Base-by-base conservation (phyloP, 2,113 vertebrate species). In the Heterocephalus glaber region DNA sequence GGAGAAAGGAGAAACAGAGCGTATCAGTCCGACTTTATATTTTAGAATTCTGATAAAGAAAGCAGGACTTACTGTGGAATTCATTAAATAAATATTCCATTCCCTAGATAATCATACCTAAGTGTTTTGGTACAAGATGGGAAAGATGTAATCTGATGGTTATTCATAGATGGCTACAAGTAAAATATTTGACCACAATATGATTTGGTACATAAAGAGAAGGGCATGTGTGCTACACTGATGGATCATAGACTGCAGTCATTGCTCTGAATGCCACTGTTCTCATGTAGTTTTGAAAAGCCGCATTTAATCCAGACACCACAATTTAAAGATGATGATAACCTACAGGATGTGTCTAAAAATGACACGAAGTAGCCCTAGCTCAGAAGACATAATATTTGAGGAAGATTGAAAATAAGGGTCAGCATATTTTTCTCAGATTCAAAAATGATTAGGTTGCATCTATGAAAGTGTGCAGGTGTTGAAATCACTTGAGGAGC, bases 1-100 rank as follows among this genome's bases (percentile, higher is more conserved):
- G 86, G 79, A 85, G 44, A 79, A 89, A 44, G 44, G 35, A 87
- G 92, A 95, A 97, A 72, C 14, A 44, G 84, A 87, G 70, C 65
- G 77, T 81, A 97, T 90, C 90, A 90, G 77, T 77, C 54, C 47
- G 44, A 70, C 56, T 94, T 95, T 87, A 38, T 87, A 74, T 94
- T 93, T 96, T 44, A 93, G 88, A 92, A 52, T 92, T 95, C 96
- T 87, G 54, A 94, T 91, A 96, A 95, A 96, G 92, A 97, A 95
- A 97, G 89, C 68, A 93, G 76, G 44, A 83, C 80, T 92, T 72
- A 90, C 66, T 92, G 86, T 95, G 84, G 90, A 96, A 96, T 97
- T 92, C 52, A 85, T 96, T 96, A 92, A 90, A 87, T 96, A 96
- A 97, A 96, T 93, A 96, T 85, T 90, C 61, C 86, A 61, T 76